Evolutionary conservation across 1,140 invertebrate species (phyloP).

Genomic region (Megalonaias nervosa): DNA sequence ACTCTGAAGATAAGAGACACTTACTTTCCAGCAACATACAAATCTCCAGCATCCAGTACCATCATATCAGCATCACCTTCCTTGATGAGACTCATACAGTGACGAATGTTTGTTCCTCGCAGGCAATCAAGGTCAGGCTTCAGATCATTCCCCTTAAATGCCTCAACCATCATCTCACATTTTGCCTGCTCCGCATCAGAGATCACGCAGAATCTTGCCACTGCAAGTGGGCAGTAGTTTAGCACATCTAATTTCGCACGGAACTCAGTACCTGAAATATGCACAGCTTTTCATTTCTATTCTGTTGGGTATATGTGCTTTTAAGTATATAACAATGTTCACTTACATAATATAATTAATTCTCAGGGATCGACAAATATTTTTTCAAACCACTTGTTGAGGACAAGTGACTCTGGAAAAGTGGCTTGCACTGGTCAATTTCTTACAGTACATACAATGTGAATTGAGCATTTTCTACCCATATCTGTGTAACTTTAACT

Average conservation of each 20-base stretch:
- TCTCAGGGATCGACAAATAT: too few species aligned
- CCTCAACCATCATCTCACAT: constrained; percentile 94
- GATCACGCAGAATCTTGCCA: constrained; percentile 82
- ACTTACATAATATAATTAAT: too few species aligned
- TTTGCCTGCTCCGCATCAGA: constrained; percentile 92
- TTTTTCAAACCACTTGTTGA: too few species aligned
- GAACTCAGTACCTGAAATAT: constrained; percentile 56
- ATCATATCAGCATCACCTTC: constrained; percentile 78
- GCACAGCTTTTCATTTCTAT: too few species aligned
- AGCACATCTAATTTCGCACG: constrained; percentile 50
- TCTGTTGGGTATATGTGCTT: too few species aligned
- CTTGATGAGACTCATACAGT: constrained; percentile 87
- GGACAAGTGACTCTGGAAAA: too few species aligned
- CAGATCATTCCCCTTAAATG: constrained; percentile 86
- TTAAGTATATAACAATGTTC: too few species aligned
- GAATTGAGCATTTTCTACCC: too few species aligned
- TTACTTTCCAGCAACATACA: constrained; percentile 69
- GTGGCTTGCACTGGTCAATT: too few species aligned
- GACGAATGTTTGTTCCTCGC: constrained; percentile 86
- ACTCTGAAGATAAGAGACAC: constrained; percentile 11
- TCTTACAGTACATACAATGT: too few species aligned
- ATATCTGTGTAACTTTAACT: too few species aligned
- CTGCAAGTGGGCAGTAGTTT: constrained; percentile 62
- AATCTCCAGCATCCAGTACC: constrained; percentile 70
- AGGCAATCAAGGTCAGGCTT: constrained; percentile 88